These are phyloP conservation scores for Hemicrepidius hirtus DNA, from an alignment of 2,888 invertebrate species.

Conservation along the genomic window DNA sequence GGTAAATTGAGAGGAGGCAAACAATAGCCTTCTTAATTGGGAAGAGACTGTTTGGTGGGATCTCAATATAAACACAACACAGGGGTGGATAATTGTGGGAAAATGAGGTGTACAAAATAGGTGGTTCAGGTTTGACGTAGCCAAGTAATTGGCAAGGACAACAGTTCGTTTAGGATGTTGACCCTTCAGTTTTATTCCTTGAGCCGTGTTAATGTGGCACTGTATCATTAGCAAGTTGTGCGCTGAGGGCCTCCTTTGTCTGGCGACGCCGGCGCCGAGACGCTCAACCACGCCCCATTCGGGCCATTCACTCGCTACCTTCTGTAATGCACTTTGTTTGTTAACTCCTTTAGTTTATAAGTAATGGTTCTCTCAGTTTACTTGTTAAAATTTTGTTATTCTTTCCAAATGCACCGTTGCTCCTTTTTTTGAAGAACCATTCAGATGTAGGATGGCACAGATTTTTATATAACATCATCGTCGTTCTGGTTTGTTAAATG, in stretches of 20 bases:
- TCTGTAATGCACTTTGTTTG: slow-evolving; percentile 40
- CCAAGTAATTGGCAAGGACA: slow-evolving; percentile 17
- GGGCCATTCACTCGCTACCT: slow-evolving; percentile 42
- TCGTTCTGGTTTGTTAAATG: background rate
- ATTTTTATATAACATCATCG: background rate
- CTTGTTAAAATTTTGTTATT: slow-evolving; percentile 1
- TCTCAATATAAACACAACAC: too few relatives aligned
- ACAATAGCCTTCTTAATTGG: too few relatives aligned
- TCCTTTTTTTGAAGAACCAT: background rate
- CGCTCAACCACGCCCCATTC: slow-evolving; percentile 56
- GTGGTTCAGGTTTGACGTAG: background rate
- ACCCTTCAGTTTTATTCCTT: slow-evolving; percentile 45
- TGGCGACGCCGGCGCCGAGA: slow-evolving; percentile 59
- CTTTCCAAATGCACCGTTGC: background rate
- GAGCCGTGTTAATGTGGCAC: slow-evolving; percentile 45
- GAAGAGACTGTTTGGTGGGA: too few relatives aligned
- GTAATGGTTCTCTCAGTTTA: slow-evolving; percentile 6
- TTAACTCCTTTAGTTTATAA: slow-evolving; percentile 26
- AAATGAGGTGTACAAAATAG: background rate
- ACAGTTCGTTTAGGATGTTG: slow-evolving; percentile 46
- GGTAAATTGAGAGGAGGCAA: too few relatives aligned
- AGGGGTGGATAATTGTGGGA: too few relatives aligned
- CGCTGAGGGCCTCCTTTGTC: slow-evolving; percentile 54
- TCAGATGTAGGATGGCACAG: background rate
- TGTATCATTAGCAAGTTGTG: slow-evolving; percentile 56